Percentiles rank a stretch among this genome's conserved stretches.
Conservation (phyloP, 2,797 vertebrate species). For the Tachyglossus aculeatus region DNA sequence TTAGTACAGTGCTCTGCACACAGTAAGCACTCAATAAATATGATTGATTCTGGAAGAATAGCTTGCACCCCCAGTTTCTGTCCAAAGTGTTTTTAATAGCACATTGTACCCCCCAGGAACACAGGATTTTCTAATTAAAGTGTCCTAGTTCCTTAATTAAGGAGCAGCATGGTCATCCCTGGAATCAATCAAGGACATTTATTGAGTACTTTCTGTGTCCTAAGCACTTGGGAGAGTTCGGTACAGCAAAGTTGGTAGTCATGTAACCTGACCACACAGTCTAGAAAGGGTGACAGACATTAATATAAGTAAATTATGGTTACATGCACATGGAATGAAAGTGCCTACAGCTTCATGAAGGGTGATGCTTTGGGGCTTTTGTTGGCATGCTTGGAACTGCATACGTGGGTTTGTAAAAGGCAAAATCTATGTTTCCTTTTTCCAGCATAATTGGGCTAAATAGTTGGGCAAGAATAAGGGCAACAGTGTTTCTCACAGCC, state of each 20-base stretch:
- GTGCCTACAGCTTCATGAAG: constrained; percentile 25
- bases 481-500: constrained; percentile 17
- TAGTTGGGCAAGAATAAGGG: not conserved
- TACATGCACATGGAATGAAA: constrained; percentile 35
- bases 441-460: constrained; percentile 33
- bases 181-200: constrained; percentile 46
- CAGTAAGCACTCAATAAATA: too few species aligned
- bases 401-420: constrained; percentile 44
- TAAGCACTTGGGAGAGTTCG: too few species aligned
- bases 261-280: too few species aligned
- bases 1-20: too few species aligned
- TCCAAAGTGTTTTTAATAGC: not conserved
- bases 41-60: not conserved
- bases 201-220: too few species aligned
- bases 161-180: constrained; percentile 17
- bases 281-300: too few species aligned
- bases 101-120: constrained; percentile 21
- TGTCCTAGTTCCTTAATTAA: constrained; percentile 33
- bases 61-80: not conserved
- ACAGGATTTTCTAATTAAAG: constrained; percentile 30
- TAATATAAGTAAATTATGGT: too few species aligned
- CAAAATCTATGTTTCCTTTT: constrained; percentile 54
- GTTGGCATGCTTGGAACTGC: constrained; percentile 50
- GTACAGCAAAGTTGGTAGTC: too few species aligned
- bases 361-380: constrained; percentile 14